phyloP scores from a whole-genome alignment of 2,113 vertebrate species.

The Lathamus discolor region DNA sequence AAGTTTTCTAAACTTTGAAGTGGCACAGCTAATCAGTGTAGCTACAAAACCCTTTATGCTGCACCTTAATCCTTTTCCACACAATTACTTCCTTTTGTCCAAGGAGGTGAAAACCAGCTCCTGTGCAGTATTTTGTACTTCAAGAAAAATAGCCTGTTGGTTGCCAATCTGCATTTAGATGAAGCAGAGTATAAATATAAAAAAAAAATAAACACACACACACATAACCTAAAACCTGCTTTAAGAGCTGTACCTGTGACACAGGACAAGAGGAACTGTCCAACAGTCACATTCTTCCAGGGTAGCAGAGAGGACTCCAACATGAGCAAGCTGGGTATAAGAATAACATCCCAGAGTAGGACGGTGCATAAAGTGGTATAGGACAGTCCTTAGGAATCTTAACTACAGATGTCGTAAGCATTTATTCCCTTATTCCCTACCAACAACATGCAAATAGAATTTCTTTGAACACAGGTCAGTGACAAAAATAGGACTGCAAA shows the following conservation, averaged over 20 bases:
- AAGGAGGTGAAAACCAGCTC: background rate
- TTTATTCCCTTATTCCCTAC: background rate
- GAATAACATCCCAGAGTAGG: background rate
- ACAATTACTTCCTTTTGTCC: background rate
- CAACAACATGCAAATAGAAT: background rate
- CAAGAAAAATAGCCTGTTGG: background rate
- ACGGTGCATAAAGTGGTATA: background rate
- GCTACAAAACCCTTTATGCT: background rate
- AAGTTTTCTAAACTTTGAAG: constrained; percentile 4
- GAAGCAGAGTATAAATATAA: background rate
- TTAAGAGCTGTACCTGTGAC: background rate
- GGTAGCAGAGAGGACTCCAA: background rate
- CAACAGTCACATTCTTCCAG: background rate
- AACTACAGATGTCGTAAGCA: background rate
- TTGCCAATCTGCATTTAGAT: background rate
- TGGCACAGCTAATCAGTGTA: background rate
- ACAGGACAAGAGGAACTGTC: background rate
- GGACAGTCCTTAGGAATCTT: background rate
- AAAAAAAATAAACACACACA: background rate
- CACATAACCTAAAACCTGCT: background rate
- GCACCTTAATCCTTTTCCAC: background rate
- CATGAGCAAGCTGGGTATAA: background rate
- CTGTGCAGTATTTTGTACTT: background rate
- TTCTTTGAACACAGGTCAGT: background rate
- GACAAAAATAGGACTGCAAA: background rate